Percentiles rank a stretch among this genome's conserved stretches.
phyloP scores from a whole-genome alignment of 2,113 vertebrate species.

The Shinisaurus crocodilurus region DNA sequence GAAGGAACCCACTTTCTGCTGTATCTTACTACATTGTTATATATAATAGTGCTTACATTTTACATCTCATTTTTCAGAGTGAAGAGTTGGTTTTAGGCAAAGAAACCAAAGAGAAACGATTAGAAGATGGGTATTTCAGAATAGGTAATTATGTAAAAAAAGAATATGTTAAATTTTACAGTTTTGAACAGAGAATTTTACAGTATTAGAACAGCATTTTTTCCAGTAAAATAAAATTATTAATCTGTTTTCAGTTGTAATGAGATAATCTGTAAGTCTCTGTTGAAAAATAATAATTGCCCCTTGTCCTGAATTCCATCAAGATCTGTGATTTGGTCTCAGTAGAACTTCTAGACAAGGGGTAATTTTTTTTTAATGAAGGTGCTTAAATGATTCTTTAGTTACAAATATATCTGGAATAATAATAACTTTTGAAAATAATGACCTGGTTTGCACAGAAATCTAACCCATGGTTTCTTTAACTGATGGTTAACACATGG shows the following conservation, averaged over 20 bases:
- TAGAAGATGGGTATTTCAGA: conserved; percentile 94
- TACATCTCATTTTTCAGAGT: conserved; percentile 69
- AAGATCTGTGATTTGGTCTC: neutral
- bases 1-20: neutral
- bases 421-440: neutral
- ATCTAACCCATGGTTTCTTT: no score
- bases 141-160: conserved; percentile 80
- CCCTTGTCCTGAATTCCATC: neutral
- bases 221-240: neutral
- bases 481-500: no score
- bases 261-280: neutral
- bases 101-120: conserved; percentile 93
- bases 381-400: neutral
- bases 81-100: conserved; percentile 79
- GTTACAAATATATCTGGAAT: neutral
- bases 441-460: neutral
- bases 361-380: neutral
- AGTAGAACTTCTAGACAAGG: neutral
- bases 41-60: conserved; percentile 8
- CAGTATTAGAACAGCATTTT: neutral
- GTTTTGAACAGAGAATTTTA: neutral
- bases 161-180: neutral
- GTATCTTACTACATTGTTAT: conserved; percentile 1
- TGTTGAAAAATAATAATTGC: neutral
- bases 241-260: neutral